These are phyloP conservation scores for Cryptocheilus praepositus DNA, from an alignment of 2,888 invertebrate genomes.

Conservation along the genomic window DNA sequence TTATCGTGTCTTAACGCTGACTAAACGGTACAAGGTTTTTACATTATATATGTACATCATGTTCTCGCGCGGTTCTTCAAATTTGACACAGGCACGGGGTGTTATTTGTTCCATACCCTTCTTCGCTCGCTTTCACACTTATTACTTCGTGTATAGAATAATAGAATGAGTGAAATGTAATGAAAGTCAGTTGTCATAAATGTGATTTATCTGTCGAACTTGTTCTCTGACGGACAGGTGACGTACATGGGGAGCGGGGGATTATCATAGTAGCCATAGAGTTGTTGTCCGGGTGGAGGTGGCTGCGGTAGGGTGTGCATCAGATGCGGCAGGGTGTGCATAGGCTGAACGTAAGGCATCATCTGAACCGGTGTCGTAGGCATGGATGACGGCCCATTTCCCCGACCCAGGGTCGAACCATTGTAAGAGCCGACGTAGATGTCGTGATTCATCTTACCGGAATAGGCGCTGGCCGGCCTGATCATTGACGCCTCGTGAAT, in stretches of 20 bases:
- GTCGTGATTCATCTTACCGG: slow-evolving; percentile 69
- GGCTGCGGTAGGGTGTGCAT: slow-evolving; percentile 60
- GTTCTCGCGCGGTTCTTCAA: no score
- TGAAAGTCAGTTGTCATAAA: no score
- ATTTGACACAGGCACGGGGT: no score
- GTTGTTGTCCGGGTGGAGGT: slow-evolving; percentile 57
- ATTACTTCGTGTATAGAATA: no score
- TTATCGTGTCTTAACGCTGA: not conserved
- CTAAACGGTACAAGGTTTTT: slow-evolving; percentile 2
- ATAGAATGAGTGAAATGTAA: no score
- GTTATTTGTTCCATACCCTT: no score
- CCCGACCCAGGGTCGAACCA: slow-evolving; percentile 66
- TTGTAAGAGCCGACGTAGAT: slow-evolving; percentile 66
- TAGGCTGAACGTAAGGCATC: slow-evolving; percentile 68
- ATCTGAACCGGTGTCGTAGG: slow-evolving; percentile 67
- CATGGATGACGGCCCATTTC: slow-evolving; percentile 50
- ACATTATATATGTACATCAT: slow-evolving; percentile 7
- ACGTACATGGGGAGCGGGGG: slow-evolving; percentile 67
- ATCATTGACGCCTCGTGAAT: slow-evolving; percentile 71
- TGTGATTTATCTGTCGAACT: slow-evolving; percentile 66
- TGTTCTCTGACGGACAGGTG: slow-evolving; percentile 66
- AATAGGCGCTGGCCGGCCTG: slow-evolving; percentile 67
- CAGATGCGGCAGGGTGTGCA: no score
- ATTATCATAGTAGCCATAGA: slow-evolving; percentile 70
- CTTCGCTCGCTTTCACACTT: no score